These are phyloP conservation scores for Drosophila siamana DNA, from an alignment of 2,888 invertebrate species.

Conservation along the genomic window DNA sequence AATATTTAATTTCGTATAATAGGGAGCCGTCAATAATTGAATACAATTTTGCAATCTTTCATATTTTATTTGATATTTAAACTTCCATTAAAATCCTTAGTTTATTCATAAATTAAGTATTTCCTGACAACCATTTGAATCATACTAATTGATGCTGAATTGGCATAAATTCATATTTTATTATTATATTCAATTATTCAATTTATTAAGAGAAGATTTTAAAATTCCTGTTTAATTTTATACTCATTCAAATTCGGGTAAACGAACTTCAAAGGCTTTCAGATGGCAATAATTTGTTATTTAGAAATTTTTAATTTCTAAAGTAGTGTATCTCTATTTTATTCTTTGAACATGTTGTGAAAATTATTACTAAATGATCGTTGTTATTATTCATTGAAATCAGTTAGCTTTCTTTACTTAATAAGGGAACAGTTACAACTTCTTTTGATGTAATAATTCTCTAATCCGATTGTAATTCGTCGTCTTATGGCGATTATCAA, in stretches of 20 bases:
- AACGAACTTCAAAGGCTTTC: not conserved
- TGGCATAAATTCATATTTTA: not conserved
- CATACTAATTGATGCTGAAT: not conserved
- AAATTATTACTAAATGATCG: not conserved
- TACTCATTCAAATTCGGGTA: not conserved
- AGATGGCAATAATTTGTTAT: not conserved
- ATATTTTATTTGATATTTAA: not conserved
- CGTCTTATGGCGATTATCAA: conserved; percentile 7
- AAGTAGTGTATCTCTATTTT: no score
- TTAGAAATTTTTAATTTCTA: no score
- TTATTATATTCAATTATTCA: not conserved
- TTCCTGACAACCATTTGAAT: not conserved
- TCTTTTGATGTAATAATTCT: not conserved
- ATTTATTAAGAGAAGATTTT: not conserved
- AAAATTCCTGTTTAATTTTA: not conserved
- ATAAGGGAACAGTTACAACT: not conserved
- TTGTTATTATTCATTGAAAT: not conserved
- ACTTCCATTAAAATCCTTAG: not conserved
- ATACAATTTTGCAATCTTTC: not conserved
- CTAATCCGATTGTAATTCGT: conserved; percentile 11
- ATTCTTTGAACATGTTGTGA: no score
- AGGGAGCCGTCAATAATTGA: not conserved
- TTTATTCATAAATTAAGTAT: not conserved
- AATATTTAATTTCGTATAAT: not conserved
- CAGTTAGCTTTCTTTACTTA: not conserved